These are phyloP conservation scores for Typhlichthys eigenmanni DNA, from an alignment of 2,797 vertebrate species.

Conservation along the genomic window DNA sequence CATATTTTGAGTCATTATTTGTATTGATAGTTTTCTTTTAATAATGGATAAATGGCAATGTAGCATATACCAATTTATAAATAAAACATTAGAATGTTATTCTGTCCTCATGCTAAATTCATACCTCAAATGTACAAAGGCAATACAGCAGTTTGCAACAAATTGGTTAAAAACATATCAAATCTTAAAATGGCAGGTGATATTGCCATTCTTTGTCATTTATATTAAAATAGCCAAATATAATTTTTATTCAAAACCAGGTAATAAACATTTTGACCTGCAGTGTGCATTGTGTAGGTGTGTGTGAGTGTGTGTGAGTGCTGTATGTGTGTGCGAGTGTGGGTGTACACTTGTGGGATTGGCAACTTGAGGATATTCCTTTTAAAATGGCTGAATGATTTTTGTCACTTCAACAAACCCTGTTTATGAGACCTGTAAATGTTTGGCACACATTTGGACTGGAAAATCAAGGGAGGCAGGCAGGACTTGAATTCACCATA, in stretches of 20 bases:
- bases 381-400: constrained; percentile 43
- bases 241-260: constrained; percentile 46
- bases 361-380: constrained; percentile 48
- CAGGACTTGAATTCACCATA: constrained; percentile 57
- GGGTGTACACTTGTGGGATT: constrained; percentile 24
- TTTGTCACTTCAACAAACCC: constrained; percentile 30
- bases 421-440: constrained; percentile 36
- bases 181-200: constrained; percentile 14
- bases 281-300: constrained; percentile 18
- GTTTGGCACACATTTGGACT: constrained; percentile 77
- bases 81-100: constrained; percentile 3
- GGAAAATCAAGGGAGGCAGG: constrained; percentile 5
- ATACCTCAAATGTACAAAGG: no score
- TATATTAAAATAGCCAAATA: constrained; percentile 41
- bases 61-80: constrained; percentile 20
- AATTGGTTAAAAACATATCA: not conserved
- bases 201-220: constrained; percentile 29
- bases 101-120: not conserved
- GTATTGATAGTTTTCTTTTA: constrained; percentile 44
- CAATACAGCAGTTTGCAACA: no score
- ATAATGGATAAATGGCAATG: constrained; percentile 39
- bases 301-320: not conserved
- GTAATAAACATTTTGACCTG: constrained; percentile 35
- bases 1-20: constrained; percentile 42
- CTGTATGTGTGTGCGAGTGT: constrained; percentile 5